Percentiles rank a stretch among this genome's conserved stretches.
phyloP scores from a whole-genome alignment of 2,888 invertebrate genomes.

The Philereme transversata region DNA sequence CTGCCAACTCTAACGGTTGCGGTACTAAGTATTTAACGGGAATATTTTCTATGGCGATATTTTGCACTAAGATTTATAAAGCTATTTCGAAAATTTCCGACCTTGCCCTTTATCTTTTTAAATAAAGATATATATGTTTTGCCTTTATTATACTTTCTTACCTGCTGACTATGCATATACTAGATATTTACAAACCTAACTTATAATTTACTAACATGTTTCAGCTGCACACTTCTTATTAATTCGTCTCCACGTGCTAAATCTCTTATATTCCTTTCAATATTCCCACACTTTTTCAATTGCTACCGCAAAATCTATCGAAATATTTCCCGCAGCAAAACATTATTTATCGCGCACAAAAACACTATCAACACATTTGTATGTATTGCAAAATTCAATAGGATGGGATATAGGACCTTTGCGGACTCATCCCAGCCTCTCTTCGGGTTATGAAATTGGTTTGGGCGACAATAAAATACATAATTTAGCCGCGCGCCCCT shows the following conservation, averaged over 20 bases:
- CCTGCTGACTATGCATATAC: no score
- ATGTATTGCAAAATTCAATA: constrained; percentile 73
- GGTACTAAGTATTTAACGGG: no score
- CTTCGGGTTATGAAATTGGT: constrained; percentile 74
- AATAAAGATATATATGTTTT: no score
- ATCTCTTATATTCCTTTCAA: constrained; percentile 7
- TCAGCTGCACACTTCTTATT: no score
- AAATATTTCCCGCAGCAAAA: constrained; percentile 38
- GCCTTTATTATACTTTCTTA: no score
- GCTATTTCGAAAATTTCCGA: no score
- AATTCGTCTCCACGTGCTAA: neutral
- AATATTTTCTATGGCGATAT: no score
- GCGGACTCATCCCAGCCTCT: constrained; percentile 59
- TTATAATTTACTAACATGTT: no score
- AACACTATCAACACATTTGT: constrained; percentile 60
- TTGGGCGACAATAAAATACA: constrained; percentile 73
- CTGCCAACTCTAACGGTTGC: no score
- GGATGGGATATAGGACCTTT: constrained; percentile 53
- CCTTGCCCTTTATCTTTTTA: no score
- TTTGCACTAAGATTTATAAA: no score
- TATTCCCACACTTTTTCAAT: constrained; percentile 30
- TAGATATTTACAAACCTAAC: no score
- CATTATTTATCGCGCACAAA: constrained; percentile 49
- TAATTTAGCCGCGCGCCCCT: constrained; percentile 64
- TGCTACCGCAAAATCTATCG: constrained; percentile 33